Conservation (phyloP, 2,888 invertebrate genomes). For the Spisula solida region DNA sequence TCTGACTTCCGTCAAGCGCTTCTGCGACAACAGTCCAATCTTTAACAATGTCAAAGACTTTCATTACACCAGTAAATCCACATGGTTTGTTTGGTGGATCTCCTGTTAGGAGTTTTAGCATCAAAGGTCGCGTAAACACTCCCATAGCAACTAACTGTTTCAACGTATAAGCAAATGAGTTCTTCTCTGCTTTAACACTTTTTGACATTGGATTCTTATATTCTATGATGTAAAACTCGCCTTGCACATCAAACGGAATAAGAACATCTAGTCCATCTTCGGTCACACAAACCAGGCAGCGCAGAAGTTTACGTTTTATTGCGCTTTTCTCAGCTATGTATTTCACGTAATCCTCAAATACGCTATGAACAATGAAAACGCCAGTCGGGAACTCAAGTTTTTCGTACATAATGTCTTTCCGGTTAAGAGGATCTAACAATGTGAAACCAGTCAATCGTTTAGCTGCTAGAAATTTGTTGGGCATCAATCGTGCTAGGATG, state of each 20-base stretch:
- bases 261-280: constrained; percentile 74
- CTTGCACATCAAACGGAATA: constrained; percentile 76
- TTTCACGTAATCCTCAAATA: constrained; percentile 77
- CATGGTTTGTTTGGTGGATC: constrained; percentile 77
- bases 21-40: constrained; percentile 79
- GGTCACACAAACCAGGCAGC: constrained; percentile 75
- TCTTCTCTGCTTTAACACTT: constrained; percentile 66
- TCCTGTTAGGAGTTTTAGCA: constrained; percentile 74
- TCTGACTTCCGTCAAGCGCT: constrained; percentile 73
- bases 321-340: constrained; percentile 72
- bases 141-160: constrained; percentile 73
- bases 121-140: constrained; percentile 69
- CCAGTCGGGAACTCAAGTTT: constrained; percentile 74
- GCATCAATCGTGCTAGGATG: constrained; percentile 77
- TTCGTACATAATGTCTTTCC: constrained; percentile 74
- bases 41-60: constrained; percentile 76
- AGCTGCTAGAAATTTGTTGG: constrained; percentile 70
- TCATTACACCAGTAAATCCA: constrained; percentile 77
- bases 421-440: constrained; percentile 64
- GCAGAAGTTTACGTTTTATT: constrained; percentile 74
- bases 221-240: constrained; percentile 78
- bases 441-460: constrained; percentile 71
- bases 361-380: constrained; percentile 70
- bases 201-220: constrained; percentile 69
- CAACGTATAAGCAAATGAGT: constrained; percentile 71